Evolutionary conservation across 1,140 invertebrate genomes (phyloP), one percentile per base, ranked within the genome.

Genomic region (Anoplophora glabripennis): DNA sequence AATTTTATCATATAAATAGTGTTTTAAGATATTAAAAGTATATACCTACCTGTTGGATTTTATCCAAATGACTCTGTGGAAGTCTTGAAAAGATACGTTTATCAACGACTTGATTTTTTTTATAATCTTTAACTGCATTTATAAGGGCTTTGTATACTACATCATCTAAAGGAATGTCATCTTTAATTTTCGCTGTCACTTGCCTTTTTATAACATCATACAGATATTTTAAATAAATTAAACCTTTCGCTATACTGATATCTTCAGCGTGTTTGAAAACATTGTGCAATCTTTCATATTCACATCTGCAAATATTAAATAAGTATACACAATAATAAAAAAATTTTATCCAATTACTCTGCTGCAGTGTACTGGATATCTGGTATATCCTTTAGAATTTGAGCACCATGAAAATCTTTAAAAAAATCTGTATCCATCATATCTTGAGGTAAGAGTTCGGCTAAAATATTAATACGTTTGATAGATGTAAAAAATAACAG

Each of bases 141-240:
- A 60, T 18, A 10, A 68, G n/a, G 41, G 44, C 53, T 34, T 57
- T 41, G 38, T 37, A 59, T 14, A 68, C 52, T 9, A 57, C 12
- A 15, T 62, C 53, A 9, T 68, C 61, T 41, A 69, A 37, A 15
- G 65, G 55, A 21, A 51, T 33, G 10, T 65, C 65, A 64, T 63
- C 57, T 40, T 48, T 40, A 21, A 55, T 34, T 57, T 34, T 52
- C 1, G 12, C 15, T 9, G n/a, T 15, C 28, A 66, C 33, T 54
- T 66, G 64, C 21, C 48, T 59, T 37, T 60, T 53, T 14, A 69
- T 49, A 18, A 44, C 14, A 38, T 63, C 57, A 12, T 57, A 34
- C 11, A 69, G 41, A 53, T 58, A 61, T 28, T 64, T 54, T 42
- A 69, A 21, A 14, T 62, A 65, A 3, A 69, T 33, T 17, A 69